Evolutionary conservation across 2,888 invertebrate genomes (phyloP).

Genomic region (Enchytraeus crypticus): DNA sequence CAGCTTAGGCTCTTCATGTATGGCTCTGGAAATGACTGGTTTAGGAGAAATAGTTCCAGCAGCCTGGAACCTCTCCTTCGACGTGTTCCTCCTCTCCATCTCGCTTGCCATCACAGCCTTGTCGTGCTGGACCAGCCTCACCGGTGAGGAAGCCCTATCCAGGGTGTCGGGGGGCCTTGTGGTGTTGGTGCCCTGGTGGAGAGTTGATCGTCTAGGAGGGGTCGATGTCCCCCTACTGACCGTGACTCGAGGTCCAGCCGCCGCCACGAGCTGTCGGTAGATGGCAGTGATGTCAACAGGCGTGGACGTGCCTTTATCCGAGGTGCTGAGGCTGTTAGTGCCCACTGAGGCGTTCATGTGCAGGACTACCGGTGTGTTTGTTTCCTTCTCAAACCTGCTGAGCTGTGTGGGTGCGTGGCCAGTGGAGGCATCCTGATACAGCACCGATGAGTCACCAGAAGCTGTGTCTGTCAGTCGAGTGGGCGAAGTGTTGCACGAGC

Average conservation of each 20-base stretch:
- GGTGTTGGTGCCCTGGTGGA: neutral
- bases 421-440: too few relatives aligned
- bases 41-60: conserved; percentile 14
- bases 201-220: neutral
- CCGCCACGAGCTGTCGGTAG: neutral
- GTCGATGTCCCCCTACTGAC: neutral
- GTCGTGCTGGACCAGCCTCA: conserved; percentile 14
- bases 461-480: too few relatives aligned
- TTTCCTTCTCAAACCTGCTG: neutral
- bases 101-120: conserved; percentile 23
- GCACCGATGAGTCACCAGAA: too few relatives aligned
- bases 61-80: conserved; percentile 20
- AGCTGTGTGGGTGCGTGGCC: too few relatives aligned
- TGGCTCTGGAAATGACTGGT: too few relatives aligned
- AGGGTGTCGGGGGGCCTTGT: neutral
- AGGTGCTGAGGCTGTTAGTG: neutral
- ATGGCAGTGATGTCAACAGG: neutral
- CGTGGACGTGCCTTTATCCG: neutral
- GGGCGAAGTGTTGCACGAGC: too few relatives aligned
- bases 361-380: neutral
- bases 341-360: neutral
- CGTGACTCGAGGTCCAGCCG: neutral
- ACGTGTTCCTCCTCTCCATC: conserved; percentile 16
- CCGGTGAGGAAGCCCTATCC: conserved; percentile 21
- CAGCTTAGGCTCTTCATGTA: conserved; percentile 12